Evolutionary conservation across 1,140 invertebrate genomes (phyloP).

Genomic region (Drosophila kikkawai): DNA sequence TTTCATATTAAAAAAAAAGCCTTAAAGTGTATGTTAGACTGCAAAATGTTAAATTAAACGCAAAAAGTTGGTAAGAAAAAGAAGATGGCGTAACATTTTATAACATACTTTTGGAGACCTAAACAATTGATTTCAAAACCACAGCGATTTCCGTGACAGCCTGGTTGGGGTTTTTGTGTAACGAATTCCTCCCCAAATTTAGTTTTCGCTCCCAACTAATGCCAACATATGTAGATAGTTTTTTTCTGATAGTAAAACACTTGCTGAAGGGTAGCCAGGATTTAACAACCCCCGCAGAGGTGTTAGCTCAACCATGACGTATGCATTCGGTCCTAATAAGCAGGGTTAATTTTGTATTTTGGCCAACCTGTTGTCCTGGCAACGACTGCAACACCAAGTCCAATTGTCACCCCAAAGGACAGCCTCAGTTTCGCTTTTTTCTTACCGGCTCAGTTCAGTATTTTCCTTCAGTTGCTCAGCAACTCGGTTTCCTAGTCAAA

Average conservation of each 20-base stretch:
- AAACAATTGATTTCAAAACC: conserved; percentile 4
- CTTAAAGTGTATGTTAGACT: neutral
- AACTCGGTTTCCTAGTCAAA: conserved; percentile 39
- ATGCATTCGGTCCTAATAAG: conserved; percentile 32
- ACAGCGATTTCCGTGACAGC: neutral
- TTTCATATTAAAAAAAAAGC: neutral
- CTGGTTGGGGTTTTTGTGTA: no score
- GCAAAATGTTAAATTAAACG: no score
- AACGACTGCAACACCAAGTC: conserved; percentile 45
- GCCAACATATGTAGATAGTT: neutral
- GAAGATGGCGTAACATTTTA: neutral
- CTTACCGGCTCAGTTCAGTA: conserved; percentile 13
- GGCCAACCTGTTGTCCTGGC: conserved; percentile 71
- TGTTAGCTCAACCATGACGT: conserved; percentile 55
- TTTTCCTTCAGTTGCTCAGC: conserved; percentile 34
- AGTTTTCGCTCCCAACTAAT: neutral
- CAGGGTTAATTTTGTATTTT: conserved; percentile 71
- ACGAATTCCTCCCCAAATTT: neutral
- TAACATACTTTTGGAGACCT: neutral
- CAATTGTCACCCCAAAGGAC: conserved; percentile 60
- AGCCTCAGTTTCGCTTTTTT: conserved; percentile 52
- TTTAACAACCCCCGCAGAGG: conserved; percentile 44
- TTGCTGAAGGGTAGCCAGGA: conserved; percentile 33
- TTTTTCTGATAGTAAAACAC: neutral
- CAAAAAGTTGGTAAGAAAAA: no score